Evolutionary conservation across 2,113 vertebrate species (phyloP).

Genomic region (Siniperca chuatsi): DNA sequence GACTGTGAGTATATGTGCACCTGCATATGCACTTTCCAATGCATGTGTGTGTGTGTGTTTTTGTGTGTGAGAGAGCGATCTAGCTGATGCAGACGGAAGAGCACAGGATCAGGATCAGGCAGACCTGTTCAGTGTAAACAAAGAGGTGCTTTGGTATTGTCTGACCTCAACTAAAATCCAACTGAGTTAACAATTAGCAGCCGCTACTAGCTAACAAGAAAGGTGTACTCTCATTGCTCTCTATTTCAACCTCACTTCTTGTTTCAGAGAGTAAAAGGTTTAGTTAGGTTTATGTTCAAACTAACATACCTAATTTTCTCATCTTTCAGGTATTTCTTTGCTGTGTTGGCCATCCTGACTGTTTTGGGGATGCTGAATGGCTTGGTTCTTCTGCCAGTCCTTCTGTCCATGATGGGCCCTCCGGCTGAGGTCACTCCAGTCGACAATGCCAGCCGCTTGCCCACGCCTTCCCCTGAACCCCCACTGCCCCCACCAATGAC

Average conservation of each 20-base stretch:
- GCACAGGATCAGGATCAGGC: not conserved
- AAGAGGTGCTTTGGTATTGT: constrained; percentile 16
- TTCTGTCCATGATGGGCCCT: constrained; percentile 94
- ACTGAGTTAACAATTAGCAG: too few species aligned
- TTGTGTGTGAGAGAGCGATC: not conserved
- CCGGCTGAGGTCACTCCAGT: constrained; percentile 89
- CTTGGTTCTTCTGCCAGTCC: constrained; percentile 93
- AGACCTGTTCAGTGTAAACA: constrained; percentile 45
- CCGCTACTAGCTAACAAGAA: too few species aligned
- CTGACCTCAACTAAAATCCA: constrained; percentile 7
- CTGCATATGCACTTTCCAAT: not conserved
- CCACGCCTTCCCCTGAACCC: constrained; percentile 79
- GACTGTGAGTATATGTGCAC: not conserved
- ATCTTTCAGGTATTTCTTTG: constrained; percentile 93
- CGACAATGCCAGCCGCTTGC: constrained; percentile 77
- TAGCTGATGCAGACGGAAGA: constrained; percentile 8
- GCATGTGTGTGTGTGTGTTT: not conserved
- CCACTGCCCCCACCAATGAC: constrained; percentile 82
- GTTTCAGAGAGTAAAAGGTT: not conserved
- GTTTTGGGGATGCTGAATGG: constrained; percentile 95
- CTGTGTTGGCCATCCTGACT: constrained; percentile 93
- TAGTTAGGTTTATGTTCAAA: not conserved
- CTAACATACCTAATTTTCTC: constrained; percentile 10
- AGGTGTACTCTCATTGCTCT: too few species aligned
- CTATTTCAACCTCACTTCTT: not conserved